Percentiles rank a stretch among this genome's conserved stretches.
These are phyloP conservation scores for Hofmannophila pseudospretella DNA, from an alignment of 2,888 invertebrate genomes.

Conservation along the genomic window DNA sequence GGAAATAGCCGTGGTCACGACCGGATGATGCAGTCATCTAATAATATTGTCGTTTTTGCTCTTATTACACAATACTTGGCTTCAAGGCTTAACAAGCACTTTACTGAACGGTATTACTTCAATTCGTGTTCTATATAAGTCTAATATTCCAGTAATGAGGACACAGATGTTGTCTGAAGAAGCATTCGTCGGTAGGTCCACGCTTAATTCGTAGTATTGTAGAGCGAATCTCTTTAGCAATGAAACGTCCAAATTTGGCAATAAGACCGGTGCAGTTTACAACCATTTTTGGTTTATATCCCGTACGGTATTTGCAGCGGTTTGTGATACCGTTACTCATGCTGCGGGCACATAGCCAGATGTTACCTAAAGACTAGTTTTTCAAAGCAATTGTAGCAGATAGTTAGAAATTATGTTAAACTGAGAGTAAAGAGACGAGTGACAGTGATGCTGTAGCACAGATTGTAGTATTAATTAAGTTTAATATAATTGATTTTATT, in stretches of 20 bases:
- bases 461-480: too few relatives aligned
- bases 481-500: too few relatives aligned
- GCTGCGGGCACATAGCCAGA: slow-evolving; percentile 36
- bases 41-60: slow-evolving; percentile 38
- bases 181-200: not conserved
- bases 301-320: slow-evolving; percentile 69
- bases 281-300: slow-evolving; percentile 51
- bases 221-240: slow-evolving; percentile 6
- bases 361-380: slow-evolving; percentile 22
- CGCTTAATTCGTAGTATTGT: slow-evolving; percentile 4
- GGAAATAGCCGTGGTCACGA: slow-evolving; percentile 48
- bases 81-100: slow-evolving; percentile 28
- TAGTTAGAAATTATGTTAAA: not conserved
- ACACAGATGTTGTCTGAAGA: slow-evolving; percentile 27
- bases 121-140: not conserved
- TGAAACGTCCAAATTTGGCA: slow-evolving; percentile 29
- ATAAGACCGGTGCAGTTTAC: slow-evolving; percentile 34
- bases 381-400: slow-evolving; percentile 5
- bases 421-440: slow-evolving; percentile 1
- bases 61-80: slow-evolving; percentile 27
- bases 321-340: slow-evolving; percentile 59
- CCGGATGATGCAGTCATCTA: slow-evolving; percentile 47
- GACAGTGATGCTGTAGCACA: too few relatives aligned
- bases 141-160: slow-evolving; percentile 24
- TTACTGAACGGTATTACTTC: not conserved